Evolutionary conservation across 2,113 vertebrate genomes (phyloP).

Genomic region (Etheostoma cragini): DNA sequence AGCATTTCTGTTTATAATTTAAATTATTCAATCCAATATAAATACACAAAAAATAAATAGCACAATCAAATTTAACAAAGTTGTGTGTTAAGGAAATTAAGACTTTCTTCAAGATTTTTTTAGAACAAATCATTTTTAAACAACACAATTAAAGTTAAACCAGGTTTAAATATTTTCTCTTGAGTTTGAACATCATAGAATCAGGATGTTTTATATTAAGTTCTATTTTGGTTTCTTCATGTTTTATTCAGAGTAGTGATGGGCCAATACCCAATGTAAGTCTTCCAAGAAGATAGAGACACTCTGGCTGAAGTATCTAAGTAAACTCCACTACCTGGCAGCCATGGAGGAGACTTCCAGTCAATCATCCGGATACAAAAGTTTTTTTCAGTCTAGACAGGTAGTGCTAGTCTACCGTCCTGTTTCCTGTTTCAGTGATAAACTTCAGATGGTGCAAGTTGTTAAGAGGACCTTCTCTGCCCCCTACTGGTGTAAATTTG

Average conservation of each 20-base stretch:
- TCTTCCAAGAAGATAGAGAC: neutral
- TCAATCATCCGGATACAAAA: neutral
- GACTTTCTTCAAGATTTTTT: neutral
- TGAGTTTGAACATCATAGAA: neutral
- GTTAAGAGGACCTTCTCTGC: constrained; percentile 24
- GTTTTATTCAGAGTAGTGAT: constrained; percentile 5
- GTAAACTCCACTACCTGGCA: neutral
- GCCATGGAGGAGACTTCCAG: neutral
- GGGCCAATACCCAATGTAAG: neutral
- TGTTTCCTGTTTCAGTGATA: constrained; percentile 10
- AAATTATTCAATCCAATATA: neutral
- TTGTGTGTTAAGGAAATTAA: neutral
- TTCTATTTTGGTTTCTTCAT: neutral
- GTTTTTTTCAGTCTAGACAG: neutral
- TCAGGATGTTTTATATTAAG: neutral
- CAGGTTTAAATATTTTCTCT: neutral
- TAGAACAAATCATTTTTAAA: neutral
- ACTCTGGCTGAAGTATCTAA: neutral
- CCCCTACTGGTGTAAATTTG: constrained; percentile 42
- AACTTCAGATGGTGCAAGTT: neutral
- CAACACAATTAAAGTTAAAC: neutral
- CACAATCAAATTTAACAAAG: neutral
- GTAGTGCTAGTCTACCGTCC: neutral
- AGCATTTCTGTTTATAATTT: neutral
- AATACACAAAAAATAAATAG: neutral